Evolutionary conservation across 2,113 vertebrate genomes (phyloP), one percentile per base, ranked within the genome.

Genomic region (Monarcha castaneiventris): DNA sequence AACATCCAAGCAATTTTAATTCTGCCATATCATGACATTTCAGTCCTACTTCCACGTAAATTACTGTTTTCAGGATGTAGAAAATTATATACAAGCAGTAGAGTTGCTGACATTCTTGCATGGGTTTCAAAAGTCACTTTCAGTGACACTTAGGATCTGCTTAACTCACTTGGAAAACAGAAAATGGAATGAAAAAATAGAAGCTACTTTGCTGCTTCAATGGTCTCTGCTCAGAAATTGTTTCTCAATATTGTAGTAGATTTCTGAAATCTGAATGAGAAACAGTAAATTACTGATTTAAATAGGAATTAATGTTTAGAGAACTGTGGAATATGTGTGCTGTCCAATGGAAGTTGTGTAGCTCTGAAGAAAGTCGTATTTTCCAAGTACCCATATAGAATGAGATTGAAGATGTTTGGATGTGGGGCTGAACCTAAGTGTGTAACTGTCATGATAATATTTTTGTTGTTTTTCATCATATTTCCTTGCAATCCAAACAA

Each of bases 21-120:
- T 93, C 56, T 84, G 64, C 66, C 4, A 0, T 84, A 62, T 84
- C 73, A 84, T 39, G 66, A 58, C 93, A 91, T 85, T 93, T 84
- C 61, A 86, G 19, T 91, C 56, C 56, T 79, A 33, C 56, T 84
- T 93, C 64, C 62, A 63, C 9, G 20, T 75, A 95, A 97, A 93
- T 96, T 82, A 71, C 32, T 89, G 64, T 87, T 94, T 94, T 94
- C 95, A 96, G 77, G 72, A 93, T 87, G 75, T 62, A 80, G 72
- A 69, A 92, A 90, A 93, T 80, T 58, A 90, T 62, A 93, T 41
- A 61, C 21, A 37, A 80, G 74, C 0, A 0, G 39, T n/a, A 62
- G 61, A 75, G 20, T 13, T 87, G 81, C 74, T 94, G 93, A 93
- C 35, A n/a, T 78, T 68, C 58, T 79, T 91, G 23, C 77, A 7